Evolutionary conservation across 2,113 vertebrate species (phyloP).

Genomic region (Pipra filicauda): DNA sequence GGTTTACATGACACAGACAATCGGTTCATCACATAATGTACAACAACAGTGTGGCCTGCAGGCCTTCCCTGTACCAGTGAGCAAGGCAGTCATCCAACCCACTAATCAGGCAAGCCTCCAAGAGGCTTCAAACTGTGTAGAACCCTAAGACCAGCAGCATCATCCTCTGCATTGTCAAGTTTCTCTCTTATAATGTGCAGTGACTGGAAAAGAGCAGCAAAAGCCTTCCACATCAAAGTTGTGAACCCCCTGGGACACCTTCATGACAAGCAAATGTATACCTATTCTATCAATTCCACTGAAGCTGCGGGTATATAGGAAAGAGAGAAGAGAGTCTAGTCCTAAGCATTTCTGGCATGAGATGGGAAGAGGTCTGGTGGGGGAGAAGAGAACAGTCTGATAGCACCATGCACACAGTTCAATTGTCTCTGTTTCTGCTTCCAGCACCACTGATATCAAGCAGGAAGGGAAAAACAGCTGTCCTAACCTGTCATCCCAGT

Average conservation of each 20-base stretch:
- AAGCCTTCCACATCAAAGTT: neutral
- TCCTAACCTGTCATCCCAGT: neutral
- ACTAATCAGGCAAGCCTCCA: neutral
- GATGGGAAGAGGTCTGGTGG: neutral
- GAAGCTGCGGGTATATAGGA: neutral
- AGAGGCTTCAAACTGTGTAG: neutral
- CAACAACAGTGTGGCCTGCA: neutral
- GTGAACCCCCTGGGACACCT: neutral
- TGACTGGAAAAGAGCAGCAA: neutral
- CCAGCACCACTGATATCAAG: neutral
- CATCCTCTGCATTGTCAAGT: neutral
- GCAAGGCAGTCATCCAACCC: neutral
- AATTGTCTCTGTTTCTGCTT: neutral
- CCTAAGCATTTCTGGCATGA: neutral
- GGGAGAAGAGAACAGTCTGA: neutral
- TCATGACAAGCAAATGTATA: neutral
- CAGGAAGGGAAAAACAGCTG: neutral
- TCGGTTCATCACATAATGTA: neutral
- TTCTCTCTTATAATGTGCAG: neutral
- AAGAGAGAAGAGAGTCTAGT: neutral
- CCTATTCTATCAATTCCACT: neutral
- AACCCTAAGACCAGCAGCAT: neutral
- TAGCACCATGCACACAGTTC: neutral
- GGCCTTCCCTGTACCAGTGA: neutral
- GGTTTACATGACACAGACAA: neutral